Base-by-base conservation (phyloP, 2,888 invertebrate species). In the Bimastos eiseni region DNA sequence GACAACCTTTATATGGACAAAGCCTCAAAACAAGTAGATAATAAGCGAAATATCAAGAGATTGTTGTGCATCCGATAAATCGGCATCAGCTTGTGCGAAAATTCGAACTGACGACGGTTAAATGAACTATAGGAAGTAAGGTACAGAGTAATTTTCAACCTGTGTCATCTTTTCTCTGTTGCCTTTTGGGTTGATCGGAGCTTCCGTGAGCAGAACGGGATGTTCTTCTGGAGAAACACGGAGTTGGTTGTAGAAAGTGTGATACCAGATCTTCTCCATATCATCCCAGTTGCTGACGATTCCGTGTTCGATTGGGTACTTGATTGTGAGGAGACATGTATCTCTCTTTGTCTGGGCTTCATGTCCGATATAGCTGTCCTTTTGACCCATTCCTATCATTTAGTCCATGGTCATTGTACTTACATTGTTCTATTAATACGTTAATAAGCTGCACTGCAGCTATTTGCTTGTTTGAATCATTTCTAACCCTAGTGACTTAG, bases 241-340 rank as follows among this genome's bases (percentile, higher is more conserved):
- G 95, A 98, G 96, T 92, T 94, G 93, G 95, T 98, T 98, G 97
- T 98, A 98, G 97, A 98, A 98, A 94, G 98, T 98, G 96, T 98
- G 98, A 96, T 98, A 98, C 98, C 98, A 98, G 96, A 98, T 98
- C 96, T 98, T 98, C 96, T 98, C 98, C 98, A 98, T 94, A 90
- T 94, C 94, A 89, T 94, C 94, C 94, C 94, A 94, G 94, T 94
- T 94, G 91, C 94, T 94, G 92, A 94, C 93, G 90, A 94, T 94
- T 86, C 94, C 94, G 90, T 94, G 94, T 91, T 94, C 93, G 91
- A 94, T 93, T 83, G 94, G 94, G 92, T 94, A 94, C 91, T 94
- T 94, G 90, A 94, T 92, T 90, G 93, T 93, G 89, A 94, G 93
- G 92, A 94, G n/a, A n/a, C n/a, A n/a, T n/a, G n/a, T 93, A 93